phyloP scores from a whole-genome alignment of 2,113 vertebrate species.

The Actinemys pallida region DNA sequence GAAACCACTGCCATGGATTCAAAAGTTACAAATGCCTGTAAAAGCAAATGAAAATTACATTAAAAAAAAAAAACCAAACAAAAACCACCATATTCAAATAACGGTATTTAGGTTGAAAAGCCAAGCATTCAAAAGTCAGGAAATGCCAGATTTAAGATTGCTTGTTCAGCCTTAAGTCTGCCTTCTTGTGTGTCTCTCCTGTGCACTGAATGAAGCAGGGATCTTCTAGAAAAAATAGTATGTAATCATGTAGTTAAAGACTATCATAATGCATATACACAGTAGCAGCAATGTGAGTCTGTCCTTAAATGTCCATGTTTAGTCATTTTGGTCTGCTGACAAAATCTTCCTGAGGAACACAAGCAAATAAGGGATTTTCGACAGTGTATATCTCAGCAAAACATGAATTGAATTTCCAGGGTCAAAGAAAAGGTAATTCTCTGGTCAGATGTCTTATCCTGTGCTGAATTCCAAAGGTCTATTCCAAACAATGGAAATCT shows the following conservation, averaged over 20 bases:
- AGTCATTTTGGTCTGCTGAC: too few species aligned
- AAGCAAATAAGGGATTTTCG: too few species aligned
- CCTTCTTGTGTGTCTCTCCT: neutral
- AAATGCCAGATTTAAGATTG: neutral
- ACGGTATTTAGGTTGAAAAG: neutral
- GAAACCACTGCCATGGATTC: too few species aligned
- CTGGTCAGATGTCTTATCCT: too few species aligned
- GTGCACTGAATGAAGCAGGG: neutral
- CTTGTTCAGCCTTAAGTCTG: neutral
- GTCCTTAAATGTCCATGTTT: too few species aligned
- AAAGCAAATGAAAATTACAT: neutral
- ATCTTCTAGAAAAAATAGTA: neutral
- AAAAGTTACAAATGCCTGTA: neutral
- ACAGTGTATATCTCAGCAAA: too few species aligned
- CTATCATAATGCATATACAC: neutral
- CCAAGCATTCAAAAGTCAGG: neutral
- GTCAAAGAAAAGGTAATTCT: too few species aligned
- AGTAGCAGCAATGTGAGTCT: too few species aligned
- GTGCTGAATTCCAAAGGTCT: too few species aligned
- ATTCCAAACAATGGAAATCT: too few species aligned
- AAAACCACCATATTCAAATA: neutral
- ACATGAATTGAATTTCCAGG: too few species aligned
- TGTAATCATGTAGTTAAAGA: neutral
- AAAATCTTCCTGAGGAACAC: too few species aligned
- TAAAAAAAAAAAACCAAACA: neutral